Conservation (phyloP, 2,113 vertebrate genomes). For the Cricetomys ansorgei region DNA sequence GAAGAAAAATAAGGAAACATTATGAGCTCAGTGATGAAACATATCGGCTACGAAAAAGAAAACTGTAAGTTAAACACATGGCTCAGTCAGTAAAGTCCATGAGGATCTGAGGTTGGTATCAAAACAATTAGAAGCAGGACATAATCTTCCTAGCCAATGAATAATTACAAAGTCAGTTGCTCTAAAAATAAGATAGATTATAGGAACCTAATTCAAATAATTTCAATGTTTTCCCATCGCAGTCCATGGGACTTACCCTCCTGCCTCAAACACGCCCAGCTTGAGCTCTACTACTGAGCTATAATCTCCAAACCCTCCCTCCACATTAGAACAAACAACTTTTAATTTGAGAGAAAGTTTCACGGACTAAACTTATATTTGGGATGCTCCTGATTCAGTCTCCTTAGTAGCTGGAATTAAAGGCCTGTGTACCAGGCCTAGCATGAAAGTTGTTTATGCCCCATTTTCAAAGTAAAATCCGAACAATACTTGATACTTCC, state of each 20-base stretch:
- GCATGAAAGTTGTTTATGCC: background rate
- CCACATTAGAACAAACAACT: no score
- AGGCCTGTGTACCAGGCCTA: background rate
- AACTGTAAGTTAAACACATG: background rate
- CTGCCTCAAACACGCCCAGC: background rate
- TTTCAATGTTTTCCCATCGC: background rate
- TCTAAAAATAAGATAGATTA: background rate
- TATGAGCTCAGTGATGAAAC: background rate
- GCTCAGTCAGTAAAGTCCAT: no score
- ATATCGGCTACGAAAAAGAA: background rate
- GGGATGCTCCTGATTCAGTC: background rate
- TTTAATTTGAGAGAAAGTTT: background rate
- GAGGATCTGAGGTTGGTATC: background rate
- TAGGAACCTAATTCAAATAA: background rate
- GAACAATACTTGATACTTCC: background rate
- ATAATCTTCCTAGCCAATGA: background rate
- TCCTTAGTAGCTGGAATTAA: background rate
- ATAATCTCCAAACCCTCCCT: background rate
- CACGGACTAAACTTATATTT: background rate
- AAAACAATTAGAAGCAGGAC: background rate
- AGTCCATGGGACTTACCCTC: background rate
- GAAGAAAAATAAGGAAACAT: background rate
- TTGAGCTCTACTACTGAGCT: background rate
- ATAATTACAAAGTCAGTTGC: background rate
- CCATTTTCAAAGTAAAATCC: background rate